A percentile compares a stretch with the other conserved stretches of the same genome.
phyloP scores from a whole-genome alignment of 2,797 vertebrate species.

The Pogoniulus pusillus region DNA sequence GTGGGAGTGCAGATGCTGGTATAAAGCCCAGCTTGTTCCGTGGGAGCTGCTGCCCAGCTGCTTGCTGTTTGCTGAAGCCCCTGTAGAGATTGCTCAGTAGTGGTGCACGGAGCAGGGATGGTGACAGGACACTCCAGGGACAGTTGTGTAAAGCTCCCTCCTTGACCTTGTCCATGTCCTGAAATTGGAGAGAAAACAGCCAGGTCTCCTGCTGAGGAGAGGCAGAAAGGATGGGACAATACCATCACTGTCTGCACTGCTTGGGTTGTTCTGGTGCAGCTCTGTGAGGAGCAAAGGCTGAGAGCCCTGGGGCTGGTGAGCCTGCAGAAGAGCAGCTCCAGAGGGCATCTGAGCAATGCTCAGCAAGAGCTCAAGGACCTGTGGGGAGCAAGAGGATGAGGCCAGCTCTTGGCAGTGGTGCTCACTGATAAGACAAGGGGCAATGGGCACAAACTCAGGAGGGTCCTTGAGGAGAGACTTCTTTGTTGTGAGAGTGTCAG shows the following conservation, averaged over 20 bases:
- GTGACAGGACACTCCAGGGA: neutral
- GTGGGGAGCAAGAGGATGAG: no score
- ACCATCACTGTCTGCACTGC: neutral
- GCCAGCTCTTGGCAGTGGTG: no score
- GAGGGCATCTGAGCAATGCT: no score
- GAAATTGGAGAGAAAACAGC: neutral
- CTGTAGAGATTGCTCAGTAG: neutral
- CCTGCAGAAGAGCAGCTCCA: no score
- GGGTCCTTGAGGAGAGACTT: no score
- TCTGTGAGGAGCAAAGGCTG: no score
- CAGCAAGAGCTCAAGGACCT: no score
- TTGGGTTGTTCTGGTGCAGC: no score
- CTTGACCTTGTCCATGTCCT: accelerated
- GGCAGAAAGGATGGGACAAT: neutral
- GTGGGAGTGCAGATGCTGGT: neutral
- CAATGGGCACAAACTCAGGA: no score
- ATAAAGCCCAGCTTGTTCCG: neutral
- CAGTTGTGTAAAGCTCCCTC: accelerated
- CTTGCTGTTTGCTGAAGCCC: neutral
- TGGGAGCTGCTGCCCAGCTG: accelerated
- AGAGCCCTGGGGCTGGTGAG: no score
- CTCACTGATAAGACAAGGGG: no score
- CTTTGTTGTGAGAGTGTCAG: no score
- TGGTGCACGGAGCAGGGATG: neutral
- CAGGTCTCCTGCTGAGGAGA: accelerated